Conservation (phyloP, 37 sponge, comb jelly and placozoan genomes). For the Spongia lamella region DNA sequence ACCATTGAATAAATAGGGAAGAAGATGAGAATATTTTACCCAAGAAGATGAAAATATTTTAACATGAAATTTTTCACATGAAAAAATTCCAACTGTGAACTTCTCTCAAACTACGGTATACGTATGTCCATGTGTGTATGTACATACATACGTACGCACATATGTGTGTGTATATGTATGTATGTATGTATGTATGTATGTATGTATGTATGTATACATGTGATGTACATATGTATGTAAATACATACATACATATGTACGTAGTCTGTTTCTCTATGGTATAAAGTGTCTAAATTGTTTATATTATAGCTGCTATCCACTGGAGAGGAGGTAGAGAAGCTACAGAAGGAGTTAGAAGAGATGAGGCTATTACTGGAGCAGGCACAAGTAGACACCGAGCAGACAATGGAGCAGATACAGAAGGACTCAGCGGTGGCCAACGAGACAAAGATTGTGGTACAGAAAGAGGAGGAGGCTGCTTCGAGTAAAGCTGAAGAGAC, state of each 20-base stretch:
- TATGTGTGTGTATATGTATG: no score
- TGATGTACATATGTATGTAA: background rate
- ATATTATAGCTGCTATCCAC: slow-evolving; percentile 75
- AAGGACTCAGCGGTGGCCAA: slow-evolving; percentile 91
- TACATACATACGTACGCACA: no score
- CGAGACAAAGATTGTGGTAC: slow-evolving; percentile 88
- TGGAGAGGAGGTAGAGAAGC: slow-evolving; percentile 81
- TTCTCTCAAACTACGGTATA: no score
- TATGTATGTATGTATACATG: no score
- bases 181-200: no score
- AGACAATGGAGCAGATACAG: slow-evolving; percentile 94
- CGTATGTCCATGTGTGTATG: no score
- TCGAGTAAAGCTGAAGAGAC: slow-evolving; percentile 81
- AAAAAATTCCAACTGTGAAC: no score
- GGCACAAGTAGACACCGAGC: slow-evolving; percentile 94
- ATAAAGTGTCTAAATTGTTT: no score
- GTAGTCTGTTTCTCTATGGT: no score
- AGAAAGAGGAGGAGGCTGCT: slow-evolving; percentile 89
- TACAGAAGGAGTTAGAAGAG: slow-evolving; percentile 92
- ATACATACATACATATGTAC: background rate
- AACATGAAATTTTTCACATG: no score
- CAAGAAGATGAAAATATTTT: background rate
- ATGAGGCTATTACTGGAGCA: slow-evolving; percentile 94
- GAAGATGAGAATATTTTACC: no score
- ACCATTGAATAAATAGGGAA: no score